Base-by-base conservation (phyloP, 2,113 vertebrate species). In the Strix uralensis region DNA sequence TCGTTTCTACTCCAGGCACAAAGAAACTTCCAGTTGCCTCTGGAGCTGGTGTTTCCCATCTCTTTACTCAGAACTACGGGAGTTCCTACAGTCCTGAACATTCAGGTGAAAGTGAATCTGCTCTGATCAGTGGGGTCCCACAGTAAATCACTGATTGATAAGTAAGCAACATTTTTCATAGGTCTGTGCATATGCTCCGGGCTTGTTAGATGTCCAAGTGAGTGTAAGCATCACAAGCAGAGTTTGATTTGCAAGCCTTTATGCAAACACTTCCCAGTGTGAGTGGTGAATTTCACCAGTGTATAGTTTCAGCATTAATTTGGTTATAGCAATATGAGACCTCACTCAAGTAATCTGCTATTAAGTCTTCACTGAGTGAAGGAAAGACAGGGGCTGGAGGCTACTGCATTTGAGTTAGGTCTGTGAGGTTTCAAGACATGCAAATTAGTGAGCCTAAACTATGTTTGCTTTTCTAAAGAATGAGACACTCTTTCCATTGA, bases 151-250 rank as follows among this genome's bases (percentile, higher is more conserved):
- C 18, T 17, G 36, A 42, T 71, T 66, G 66, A 70, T 32, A 15
- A 87, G 21, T 59, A 79, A 52, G 86, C 27, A 70, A 18, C 17
- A 0, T 15, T 55, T 44, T 81, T 51, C 15, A 14, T 63, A 71
- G 32, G 11, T 80, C n/a, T 66, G 3, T 30, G 23, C 26, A 4
- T 62, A 10, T 1, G 8, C 27, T 58, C 10, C 0, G 0, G n/a
- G 25, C 65, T 55, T 54, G 15, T 40, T 83, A 9, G 34, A 46
- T 46, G 44, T 46, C 44, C 44, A 79, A 87, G 65, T 27, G 75
- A 88, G 36, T 5, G 32, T 51, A 63, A 69, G 57, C 9, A 0
- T 54, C 58, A 16, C 36, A 71, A 65, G 23, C 36, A n/a, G 44
- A 20, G 11, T 91, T 91, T 51, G 65, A 67, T 86, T 71, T 69